phyloP scores from a whole-genome alignment of 2,888 invertebrate genomes.

The Petrolisthes manimaculis region DNA sequence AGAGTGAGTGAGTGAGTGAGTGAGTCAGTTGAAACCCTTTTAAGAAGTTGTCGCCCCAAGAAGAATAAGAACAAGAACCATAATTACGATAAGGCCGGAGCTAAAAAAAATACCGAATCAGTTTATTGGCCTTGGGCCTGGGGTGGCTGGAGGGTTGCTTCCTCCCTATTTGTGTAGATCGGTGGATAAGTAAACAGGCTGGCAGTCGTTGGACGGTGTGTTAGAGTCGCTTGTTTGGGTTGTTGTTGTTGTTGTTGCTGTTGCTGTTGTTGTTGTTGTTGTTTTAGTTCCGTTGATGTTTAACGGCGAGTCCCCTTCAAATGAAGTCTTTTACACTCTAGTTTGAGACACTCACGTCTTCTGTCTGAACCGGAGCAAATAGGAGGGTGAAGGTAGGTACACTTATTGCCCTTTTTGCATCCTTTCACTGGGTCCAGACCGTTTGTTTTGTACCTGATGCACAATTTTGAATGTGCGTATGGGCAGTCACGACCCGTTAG shows the following conservation, averaged over 20 bases:
- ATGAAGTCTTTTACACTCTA: background rate
- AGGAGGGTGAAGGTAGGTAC: background rate
- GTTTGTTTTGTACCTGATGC: background rate
- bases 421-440: background rate
- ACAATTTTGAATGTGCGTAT: background rate
- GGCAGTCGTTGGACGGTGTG: background rate
- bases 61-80: too few relatives aligned
- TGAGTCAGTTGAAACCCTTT: too few relatives aligned
- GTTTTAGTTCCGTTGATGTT: too few relatives aligned
- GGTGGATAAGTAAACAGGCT: background rate
- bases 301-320: too few relatives aligned
- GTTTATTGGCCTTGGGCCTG: too few relatives aligned
- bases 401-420: too few relatives aligned
- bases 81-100: too few relatives aligned
- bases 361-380: background rate
- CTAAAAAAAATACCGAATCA: too few relatives aligned
- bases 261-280: background rate
- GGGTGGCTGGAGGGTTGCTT: too few relatives aligned
- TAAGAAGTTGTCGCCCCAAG: too few relatives aligned
- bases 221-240: background rate
- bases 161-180: background rate
- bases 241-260: background rate
- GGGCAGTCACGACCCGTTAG: background rate
- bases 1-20: background rate
- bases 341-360: background rate